These are phyloP conservation scores for Schlechtendalia chinensis DNA, from an alignment of 1,140 invertebrate species.

Conservation along the genomic window DNA sequence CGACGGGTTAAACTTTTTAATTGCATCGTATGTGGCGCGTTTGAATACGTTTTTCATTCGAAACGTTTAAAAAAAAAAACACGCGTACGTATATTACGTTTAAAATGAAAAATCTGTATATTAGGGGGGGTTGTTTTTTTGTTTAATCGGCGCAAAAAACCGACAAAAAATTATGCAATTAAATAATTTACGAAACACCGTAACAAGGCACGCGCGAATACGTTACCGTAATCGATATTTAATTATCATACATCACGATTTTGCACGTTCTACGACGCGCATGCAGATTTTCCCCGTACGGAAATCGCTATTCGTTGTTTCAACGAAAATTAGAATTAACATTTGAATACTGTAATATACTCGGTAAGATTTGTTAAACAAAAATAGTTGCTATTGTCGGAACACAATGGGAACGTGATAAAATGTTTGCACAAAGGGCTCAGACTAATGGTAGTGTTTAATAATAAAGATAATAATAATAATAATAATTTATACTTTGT, in stretches of 20 bases:
- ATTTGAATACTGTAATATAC: neutral
- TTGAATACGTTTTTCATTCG: neutral
- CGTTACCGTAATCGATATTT: neutral
- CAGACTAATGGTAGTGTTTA: constrained; percentile 2
- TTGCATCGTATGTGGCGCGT: neutral
- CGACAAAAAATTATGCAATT: neutral
- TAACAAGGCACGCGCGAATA: neutral
- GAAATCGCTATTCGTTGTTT: neutral
- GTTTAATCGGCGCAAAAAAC: no score
- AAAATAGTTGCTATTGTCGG: constrained; percentile 5
- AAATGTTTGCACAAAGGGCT: constrained; percentile 10
- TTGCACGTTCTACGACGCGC: neutral
- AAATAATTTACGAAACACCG: neutral
- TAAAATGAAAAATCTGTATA: no score
- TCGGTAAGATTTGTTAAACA: neutral
- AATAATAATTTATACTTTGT: constrained; percentile 30
- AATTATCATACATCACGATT: neutral
- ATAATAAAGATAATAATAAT: constrained; percentile 7
- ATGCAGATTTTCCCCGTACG: neutral
- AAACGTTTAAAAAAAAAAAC: no score
- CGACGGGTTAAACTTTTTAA: constrained; percentile 12
- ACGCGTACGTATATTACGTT: no score
- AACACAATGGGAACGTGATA: neutral
- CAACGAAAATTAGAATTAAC: constrained; percentile 15
- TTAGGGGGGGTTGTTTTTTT: no score